A percentile compares a stretch with the other conserved stretches of the same genome.
Conservation (phyloP, 2,113 vertebrate species). For the Hemiprocne comata region DNA sequence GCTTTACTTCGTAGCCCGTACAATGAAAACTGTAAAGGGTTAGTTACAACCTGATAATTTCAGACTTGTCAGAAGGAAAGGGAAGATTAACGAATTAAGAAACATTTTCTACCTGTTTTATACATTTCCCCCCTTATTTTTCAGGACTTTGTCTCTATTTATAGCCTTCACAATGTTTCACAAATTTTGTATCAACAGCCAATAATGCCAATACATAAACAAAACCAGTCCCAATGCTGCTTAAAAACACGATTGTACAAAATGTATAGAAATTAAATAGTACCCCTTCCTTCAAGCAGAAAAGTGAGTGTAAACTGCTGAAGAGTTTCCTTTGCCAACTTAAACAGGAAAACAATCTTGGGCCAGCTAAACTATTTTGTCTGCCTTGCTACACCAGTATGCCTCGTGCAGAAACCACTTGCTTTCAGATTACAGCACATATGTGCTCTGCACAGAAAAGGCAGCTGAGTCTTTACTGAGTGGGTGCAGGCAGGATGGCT, state of each 20-base stretch:
- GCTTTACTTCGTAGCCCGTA: background rate
- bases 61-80: background rate
- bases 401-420: background rate
- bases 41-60: background rate
- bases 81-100: background rate
- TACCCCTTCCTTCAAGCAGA: background rate
- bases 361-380: background rate
- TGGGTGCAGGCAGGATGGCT: background rate
- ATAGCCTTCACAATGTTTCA: background rate
- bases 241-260: background rate
- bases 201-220: background rate
- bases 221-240: background rate
- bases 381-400: background rate
- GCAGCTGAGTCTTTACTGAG: background rate
- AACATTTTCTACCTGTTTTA: background rate
- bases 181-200: background rate
- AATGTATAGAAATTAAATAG: background rate
- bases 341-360: background rate
- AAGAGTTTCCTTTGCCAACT: background rate
- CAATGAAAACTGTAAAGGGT: background rate
- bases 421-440: background rate
- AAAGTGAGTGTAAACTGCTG: background rate
- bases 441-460: background rate
- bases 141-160: background rate
- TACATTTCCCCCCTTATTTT: background rate